Percentiles rank a stretch among this genome's conserved stretches.
Evolutionary conservation across 2,113 vertebrate species (phyloP).

Genomic region (Argyrosomus japonicus): DNA sequence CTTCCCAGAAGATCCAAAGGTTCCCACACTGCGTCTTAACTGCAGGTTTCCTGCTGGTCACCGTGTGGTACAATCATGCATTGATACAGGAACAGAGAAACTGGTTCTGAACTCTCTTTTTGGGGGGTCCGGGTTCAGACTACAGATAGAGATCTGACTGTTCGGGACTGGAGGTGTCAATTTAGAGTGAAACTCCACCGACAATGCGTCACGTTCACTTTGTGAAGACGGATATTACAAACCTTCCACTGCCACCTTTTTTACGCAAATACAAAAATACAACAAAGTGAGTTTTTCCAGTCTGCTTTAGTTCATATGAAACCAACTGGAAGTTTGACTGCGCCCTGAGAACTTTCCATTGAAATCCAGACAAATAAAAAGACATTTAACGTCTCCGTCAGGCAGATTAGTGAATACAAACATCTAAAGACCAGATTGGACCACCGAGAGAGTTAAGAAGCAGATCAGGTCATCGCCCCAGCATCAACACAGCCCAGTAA

Average conservation of each 20-base stretch:
- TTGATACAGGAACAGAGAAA: conserved; percentile 9
- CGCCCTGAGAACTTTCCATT: conserved; percentile 68
- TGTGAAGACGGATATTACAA: neutral
- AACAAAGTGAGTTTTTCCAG: conserved; percentile 31
- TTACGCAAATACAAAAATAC: conserved; percentile 46
- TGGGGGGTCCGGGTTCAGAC: conserved; percentile 22
- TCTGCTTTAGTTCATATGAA: conserved; percentile 34
- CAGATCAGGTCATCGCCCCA: conserved; percentile 22
- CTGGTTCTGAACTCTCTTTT: conserved; percentile 67
- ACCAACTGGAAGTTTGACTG: conserved; percentile 48
- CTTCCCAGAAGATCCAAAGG: conserved; percentile 14
- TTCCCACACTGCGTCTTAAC: neutral
- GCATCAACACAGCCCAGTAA: conserved; percentile 20
- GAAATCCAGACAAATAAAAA: conserved; percentile 33
- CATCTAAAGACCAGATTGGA: conserved; percentile 35
- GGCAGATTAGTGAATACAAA: neutral
- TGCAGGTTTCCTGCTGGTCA: conserved; percentile 18
- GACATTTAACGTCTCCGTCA: conserved; percentile 1
- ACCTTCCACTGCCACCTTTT: conserved; percentile 5
- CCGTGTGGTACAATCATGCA: conserved; percentile 15
- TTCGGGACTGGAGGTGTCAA: neutral
- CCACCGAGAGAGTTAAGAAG: conserved; percentile 57
- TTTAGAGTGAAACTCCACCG: neutral
- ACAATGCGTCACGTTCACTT: neutral
- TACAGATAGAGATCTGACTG: neutral